Evolutionary conservation across 2,888 invertebrate species (phyloP), one percentile per base, ranked within the genome.

Genomic region (Zootermopsis nevadensis): DNA sequence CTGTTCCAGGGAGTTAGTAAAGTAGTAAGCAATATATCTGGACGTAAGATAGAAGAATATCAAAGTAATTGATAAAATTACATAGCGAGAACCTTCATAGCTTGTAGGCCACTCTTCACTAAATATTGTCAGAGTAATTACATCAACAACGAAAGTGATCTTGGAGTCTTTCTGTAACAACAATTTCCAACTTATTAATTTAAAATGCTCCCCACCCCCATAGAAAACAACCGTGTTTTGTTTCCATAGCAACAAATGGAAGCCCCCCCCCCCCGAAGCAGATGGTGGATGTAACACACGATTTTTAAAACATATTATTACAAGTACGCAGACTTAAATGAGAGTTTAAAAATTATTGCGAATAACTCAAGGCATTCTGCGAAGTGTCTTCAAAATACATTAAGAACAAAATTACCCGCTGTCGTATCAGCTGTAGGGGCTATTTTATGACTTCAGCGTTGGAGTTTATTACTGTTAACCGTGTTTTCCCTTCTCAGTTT

Each of bases 261-360:
- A 48, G 15, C 12, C 48, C 48, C 48, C 3, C 15, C 3, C 12
- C 48, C 48, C 48, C 3, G 1, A 60, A 60, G 2, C 60, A 60
- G 60, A 60, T 60, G 60, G 60, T n/a, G 2, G 15, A 60, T 12
- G 60, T 60, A 60, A 60, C 8, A 60, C 8, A 27, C 60, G 60
- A 27, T n/a, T 60, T 60, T n/a, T 60, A 8, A 60, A 60, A 60
- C 60, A 15, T 27, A 27, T 60, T 60, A 60, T 60, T 60, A 60
- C 60, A 27, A 27, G 27, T 27, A 60, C 27, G n/a, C n/a, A 27
- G n/a, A 60, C n/a, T 60, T 60, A 60, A n/a, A 60, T 60, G 2
- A n/a, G 60, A 60, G n/a, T n/a, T 60, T 60, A 60, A 60, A 60
- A 60, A 27, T 60, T 60, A 60, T n/a, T n/a, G 27, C 60, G 27